Conservation (phyloP, 2,888 invertebrate species). For the Metellina segmentata region DNA sequence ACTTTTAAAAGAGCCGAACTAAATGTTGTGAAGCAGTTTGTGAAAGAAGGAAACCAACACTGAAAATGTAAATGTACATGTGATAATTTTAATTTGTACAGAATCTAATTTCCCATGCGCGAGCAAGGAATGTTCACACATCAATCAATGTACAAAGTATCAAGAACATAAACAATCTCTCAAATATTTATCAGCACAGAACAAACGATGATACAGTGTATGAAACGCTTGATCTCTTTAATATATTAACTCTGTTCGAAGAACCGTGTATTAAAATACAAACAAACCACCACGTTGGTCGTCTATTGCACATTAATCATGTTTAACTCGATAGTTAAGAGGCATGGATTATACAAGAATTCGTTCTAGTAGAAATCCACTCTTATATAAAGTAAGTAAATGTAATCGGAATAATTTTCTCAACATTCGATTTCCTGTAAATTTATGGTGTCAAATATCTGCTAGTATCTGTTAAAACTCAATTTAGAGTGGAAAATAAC, state of each 20-base stretch:
- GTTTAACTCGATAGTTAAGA: neutral
- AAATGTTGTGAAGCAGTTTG: neutral
- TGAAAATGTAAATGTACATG: constrained; percentile 34
- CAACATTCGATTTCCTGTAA: too few relatives aligned
- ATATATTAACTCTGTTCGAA: constrained; percentile 24
- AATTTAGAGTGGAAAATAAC: too few relatives aligned
- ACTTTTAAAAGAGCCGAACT: too few relatives aligned
- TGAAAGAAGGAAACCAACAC: neutral
- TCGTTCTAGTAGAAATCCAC: too few relatives aligned
- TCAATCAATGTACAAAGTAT: constrained; percentile 50
- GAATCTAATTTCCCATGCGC: constrained; percentile 40
- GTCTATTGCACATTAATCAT: constrained; percentile 36
- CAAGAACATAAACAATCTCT: constrained; percentile 35
- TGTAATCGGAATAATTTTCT: too few relatives aligned
- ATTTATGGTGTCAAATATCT: too few relatives aligned
- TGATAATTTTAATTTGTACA: constrained; percentile 53
- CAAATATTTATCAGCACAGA: constrained; percentile 6
- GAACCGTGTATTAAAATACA: neutral
- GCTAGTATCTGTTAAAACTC: too few relatives aligned
- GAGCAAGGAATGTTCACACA: constrained; percentile 29
- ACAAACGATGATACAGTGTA: constrained; percentile 7
- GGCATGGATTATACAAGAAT: too few relatives aligned
- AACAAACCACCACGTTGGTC: neutral
- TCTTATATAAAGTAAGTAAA: too few relatives aligned
- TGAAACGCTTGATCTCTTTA: neutral